A percentile compares a stretch with the other conserved stretches of the same genome.
Evolutionary conservation across 2,888 invertebrate species (phyloP).

Genomic region (Caenorhabditis becei): DNA sequence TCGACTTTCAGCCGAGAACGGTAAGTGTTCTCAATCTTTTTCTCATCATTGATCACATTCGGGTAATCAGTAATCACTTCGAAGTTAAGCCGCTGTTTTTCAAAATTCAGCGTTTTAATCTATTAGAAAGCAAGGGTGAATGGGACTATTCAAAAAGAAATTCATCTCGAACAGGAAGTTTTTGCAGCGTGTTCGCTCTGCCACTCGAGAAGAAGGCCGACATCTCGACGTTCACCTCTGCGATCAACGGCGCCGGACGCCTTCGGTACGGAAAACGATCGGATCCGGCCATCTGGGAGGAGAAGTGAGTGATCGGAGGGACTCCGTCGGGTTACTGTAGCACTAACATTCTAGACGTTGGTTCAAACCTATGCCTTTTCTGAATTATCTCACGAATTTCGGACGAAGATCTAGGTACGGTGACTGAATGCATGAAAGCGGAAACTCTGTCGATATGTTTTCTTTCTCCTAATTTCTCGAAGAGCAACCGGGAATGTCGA

Average conservation of each 20-base stretch:
- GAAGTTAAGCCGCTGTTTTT: not conserved
- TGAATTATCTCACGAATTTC: not conserved
- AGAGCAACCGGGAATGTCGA: conserved; percentile 12
- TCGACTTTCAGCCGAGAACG: not conserved
- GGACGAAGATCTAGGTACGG: not conserved
- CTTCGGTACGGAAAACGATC: conserved; percentile 75
- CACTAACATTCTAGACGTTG: conserved; percentile 15
- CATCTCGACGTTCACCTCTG: conserved; percentile 68
- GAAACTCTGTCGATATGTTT: conserved; percentile 1
- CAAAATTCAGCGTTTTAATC: not conserved
- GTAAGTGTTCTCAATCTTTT: not conserved
- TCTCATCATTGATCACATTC: not conserved
- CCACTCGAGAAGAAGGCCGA: conserved; percentile 69
- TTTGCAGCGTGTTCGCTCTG: conserved; percentile 44
- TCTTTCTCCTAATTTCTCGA: not conserved
- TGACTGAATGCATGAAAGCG: not conserved
- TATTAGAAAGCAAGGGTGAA: not conserved
- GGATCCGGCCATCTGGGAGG: conserved; percentile 35
- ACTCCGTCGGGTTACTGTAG: conserved; percentile 2
- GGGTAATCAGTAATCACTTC: not conserved
- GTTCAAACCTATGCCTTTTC: conserved; percentile 15
- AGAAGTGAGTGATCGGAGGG: conserved; percentile 28
- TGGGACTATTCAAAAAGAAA: not conserved
- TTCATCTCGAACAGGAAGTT: not conserved
- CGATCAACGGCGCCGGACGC: conserved; percentile 73